Conservation (phyloP, 2,888 invertebrate genomes). For the Operophtera brumata region DNA sequence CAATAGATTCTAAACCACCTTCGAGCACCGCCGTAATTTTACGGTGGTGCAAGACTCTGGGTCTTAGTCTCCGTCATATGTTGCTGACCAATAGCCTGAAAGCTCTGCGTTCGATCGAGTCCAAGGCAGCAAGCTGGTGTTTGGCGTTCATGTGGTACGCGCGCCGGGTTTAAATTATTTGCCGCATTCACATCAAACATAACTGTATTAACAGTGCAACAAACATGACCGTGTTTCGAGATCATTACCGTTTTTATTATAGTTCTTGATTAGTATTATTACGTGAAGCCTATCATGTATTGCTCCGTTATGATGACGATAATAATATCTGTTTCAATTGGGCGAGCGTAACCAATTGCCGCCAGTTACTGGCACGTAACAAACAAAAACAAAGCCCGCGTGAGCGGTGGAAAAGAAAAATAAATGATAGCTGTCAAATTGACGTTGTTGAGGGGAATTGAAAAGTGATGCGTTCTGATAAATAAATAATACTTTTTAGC, state of each 20-base stretch:
- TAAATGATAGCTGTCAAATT: slow-evolving; percentile 35
- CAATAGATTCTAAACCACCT: too few species aligned
- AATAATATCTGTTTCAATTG: slow-evolving; percentile 58
- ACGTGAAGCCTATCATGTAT: slow-evolving; percentile 41
- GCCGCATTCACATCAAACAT: too few species aligned
- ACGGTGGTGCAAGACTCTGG: too few species aligned
- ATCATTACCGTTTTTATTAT: slow-evolving; percentile 34
- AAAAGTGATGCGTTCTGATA: slow-evolving; percentile 17
- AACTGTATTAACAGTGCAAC: too few species aligned
- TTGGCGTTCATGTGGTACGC: too few species aligned
- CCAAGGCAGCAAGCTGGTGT: too few species aligned
- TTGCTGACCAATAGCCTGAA: too few species aligned
- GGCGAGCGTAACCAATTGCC: slow-evolving; percentile 38
- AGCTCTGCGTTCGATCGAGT: too few species aligned
- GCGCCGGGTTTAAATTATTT: too few species aligned
- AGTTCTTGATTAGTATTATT: slow-evolving; percentile 32
- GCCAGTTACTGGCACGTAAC: slow-evolving; percentile 12
- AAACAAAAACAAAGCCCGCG: slow-evolving; percentile 11
- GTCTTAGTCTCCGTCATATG: too few species aligned
- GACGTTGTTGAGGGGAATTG: slow-evolving; percentile 14
- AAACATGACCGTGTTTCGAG: slow-evolving; percentile 21
- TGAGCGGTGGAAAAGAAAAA: slow-evolving; percentile 16
- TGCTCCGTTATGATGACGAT: slow-evolving; percentile 37
- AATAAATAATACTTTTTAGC: slow-evolving; percentile 9
- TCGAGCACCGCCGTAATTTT: too few species aligned